Conservation (phyloP, 2,113 vertebrate species). For the Leucopternis melanops region DNA sequence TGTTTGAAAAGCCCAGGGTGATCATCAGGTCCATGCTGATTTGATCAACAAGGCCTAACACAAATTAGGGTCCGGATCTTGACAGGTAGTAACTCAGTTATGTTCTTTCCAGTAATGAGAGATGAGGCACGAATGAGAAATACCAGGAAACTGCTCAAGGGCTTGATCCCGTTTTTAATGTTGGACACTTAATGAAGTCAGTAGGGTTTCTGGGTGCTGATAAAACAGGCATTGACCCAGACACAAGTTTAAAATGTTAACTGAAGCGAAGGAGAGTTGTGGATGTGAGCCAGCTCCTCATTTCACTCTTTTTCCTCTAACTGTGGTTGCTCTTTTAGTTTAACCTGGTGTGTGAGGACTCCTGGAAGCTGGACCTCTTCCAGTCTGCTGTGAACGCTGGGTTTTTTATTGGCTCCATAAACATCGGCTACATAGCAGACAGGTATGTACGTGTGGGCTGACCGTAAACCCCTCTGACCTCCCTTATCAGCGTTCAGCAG, state of each 20-base stretch:
- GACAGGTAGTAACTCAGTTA: not conserved
- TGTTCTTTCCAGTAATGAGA: not conserved
- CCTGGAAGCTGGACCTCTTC: constrained; percentile 90
- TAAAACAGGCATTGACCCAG: not conserved
- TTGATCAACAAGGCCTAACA: not conserved
- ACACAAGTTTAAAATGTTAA: not conserved
- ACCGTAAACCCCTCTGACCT: not conserved
- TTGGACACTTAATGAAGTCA: not conserved
- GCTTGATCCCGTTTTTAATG: not conserved
- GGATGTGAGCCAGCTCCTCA: not conserved
- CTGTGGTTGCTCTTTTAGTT: constrained; percentile 75
- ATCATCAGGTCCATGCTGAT: not conserved
- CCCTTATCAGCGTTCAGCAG: not conserved
- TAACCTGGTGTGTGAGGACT: constrained; percentile 86
- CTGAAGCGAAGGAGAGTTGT: not conserved
- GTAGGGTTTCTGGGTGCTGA: not conserved
- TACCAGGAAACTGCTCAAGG: not conserved
- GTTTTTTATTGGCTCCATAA: constrained; percentile 85
- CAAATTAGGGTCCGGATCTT: not conserved
- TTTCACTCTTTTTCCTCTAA: not conserved
- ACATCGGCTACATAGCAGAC: constrained; percentile 90
- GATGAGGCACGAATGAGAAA: not conserved
- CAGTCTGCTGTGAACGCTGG: constrained; percentile 86
- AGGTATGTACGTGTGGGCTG: constrained; percentile 75
- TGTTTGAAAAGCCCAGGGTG: not conserved